Base-by-base conservation (phyloP, 1,140 invertebrate species). In the Anastrepha ludens region DNA sequence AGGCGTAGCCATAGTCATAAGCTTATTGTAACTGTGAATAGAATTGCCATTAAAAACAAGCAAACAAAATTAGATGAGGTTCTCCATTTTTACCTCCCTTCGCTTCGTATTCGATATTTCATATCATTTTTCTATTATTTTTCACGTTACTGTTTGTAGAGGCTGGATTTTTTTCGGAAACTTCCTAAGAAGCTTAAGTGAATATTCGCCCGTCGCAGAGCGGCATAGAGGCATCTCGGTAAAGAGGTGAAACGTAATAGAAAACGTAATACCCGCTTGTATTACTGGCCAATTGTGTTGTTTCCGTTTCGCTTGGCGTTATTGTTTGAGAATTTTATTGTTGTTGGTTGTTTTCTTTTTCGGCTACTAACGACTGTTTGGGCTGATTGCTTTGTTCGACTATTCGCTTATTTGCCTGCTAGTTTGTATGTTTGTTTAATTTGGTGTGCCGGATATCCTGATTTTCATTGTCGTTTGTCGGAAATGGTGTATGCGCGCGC, bases 261-360 rank as follows among this genome's bases (percentile, higher is more conserved):
- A 29, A 29, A 29, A 29, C 29, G 17, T n/a, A 17, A 74, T 47
- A 1, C 70, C 47, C 5, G 44, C 17, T 55, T 81, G 74, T 50
- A 55, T 81, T 81, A 81, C 74, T 81, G 74, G 74, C 74, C 74
- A 81, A 81, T 81, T 81, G 74, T 81, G 74, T 81, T 81, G 74
- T 81, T 81, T 81, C 74, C 74, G 74, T 81, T 81, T 47, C 74
- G 74, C 50, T 55, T 50, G 74, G n/a, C 47, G 74, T n/a, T 55
- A 81, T 81, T 81, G 74, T 81, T 50, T 81, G 44, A n/a, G 47
- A n/a, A 62, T 62, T 62, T 41, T 8, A 20, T 74, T 74, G 39
- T 20, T 74, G 70, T 74, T 70, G 29, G 39, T 70, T 65, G 64
- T 6, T 65, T 20, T 64, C 17, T n/a, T 39, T 13, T 74, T 47